Conservation (phyloP, 2,888 invertebrate species). For the Pachydiplax longipennis region DNA sequence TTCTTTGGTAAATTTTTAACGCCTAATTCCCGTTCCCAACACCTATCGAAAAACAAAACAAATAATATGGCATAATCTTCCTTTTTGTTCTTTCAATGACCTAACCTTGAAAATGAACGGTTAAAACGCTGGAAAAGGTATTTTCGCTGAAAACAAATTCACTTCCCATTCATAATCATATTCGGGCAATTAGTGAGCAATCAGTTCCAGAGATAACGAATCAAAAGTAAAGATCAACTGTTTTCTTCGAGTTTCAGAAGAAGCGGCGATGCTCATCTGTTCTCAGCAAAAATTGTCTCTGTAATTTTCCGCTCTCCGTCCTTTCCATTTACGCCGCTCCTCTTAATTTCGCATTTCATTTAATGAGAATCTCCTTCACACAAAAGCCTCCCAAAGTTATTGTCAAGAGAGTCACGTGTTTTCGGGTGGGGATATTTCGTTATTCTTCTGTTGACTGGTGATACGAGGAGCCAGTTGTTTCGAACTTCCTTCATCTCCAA, state of each 20-base stretch:
- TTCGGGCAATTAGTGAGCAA: background rate
- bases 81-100: too few relatives aligned
- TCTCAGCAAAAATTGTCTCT: background rate
- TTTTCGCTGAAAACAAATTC: too few relatives aligned
- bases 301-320: background rate
- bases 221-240: background rate
- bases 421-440: background rate
- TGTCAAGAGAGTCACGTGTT: conserved; percentile 30
- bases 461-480: background rate
- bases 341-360: background rate
- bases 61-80: too few relatives aligned
- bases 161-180: too few relatives aligned
- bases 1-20: too few relatives aligned
- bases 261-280: background rate
- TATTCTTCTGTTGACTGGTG: background rate
- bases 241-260: background rate
- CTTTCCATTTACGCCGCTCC: background rate
- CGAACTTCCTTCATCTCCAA: conserved; percentile 27
- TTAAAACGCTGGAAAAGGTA: background rate
- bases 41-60: too few relatives aligned
- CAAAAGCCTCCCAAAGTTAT: conserved; percentile 14
- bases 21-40: too few relatives aligned
- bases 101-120: too few relatives aligned
- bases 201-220: background rate
- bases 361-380: background rate